A percentile compares a stretch with the other conserved stretches of the same genome.
Conservation (phyloP, 2,888 invertebrate genomes). For the Agrochola lota region DNA sequence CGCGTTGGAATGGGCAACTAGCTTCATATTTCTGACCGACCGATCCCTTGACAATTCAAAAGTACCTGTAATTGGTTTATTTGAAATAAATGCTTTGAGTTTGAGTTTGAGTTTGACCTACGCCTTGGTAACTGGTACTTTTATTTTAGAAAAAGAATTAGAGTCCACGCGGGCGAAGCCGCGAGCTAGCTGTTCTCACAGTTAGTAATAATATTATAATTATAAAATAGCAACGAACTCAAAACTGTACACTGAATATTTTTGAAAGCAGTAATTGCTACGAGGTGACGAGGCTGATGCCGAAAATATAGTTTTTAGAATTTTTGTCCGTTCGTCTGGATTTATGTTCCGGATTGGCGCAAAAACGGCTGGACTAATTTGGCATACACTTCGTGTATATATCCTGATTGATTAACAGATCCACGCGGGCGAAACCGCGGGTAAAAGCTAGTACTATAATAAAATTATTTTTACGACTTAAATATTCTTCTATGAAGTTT, state of each 20-base stretch:
- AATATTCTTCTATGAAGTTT: conserved; percentile 32
- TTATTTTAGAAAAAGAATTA: too few relatives aligned
- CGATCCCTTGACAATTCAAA: too few relatives aligned
- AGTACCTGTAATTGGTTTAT: too few relatives aligned
- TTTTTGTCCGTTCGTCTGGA: neutral
- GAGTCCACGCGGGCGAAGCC: too few relatives aligned
- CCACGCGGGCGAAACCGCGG: neutral
- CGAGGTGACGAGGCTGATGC: neutral
- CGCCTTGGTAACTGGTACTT: too few relatives aligned
- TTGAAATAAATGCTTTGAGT: too few relatives aligned
- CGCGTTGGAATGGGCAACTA: too few relatives aligned
- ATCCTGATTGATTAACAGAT: neutral
- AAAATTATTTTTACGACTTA: conserved; percentile 35
- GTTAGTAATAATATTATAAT: too few relatives aligned
- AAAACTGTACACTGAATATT: neutral
- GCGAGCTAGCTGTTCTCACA: too few relatives aligned
- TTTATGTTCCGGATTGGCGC: neutral
- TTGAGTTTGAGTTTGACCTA: too few relatives aligned
- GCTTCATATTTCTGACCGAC: too few relatives aligned
- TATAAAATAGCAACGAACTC: neutral
- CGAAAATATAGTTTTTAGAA: neutral
- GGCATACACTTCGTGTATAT: neutral
- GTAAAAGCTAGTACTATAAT: neutral
- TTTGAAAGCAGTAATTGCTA: neutral
- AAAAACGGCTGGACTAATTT: neutral